phyloP scores from a whole-genome alignment of 2,113 vertebrate genomes.

The Xiphophorus couchianus region DNA sequence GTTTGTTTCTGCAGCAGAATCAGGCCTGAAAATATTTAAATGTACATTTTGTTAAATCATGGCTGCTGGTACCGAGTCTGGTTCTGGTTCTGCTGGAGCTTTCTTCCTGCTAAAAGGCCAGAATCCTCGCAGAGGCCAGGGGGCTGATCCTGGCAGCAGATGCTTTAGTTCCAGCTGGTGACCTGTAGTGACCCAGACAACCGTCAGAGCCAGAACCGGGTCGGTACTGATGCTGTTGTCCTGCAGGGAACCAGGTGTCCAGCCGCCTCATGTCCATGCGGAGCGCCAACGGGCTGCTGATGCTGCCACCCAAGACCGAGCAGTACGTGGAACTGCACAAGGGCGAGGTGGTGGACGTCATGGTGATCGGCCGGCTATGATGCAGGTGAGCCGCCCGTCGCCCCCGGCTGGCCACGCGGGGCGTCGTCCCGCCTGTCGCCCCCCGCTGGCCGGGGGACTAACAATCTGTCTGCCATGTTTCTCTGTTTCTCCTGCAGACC shows the following conservation, averaged over 20 bases:
- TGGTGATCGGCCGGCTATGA: conserved; percentile 99
- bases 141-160: too few species aligned
- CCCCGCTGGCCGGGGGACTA: background rate
- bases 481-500: conserved; percentile 50
- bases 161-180: too few species aligned
- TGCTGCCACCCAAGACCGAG: conserved; percentile 99
- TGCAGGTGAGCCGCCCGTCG: conserved; percentile 65
- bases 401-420: background rate
- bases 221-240: background rate
- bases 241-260: conserved; percentile 96
- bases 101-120: too few species aligned
- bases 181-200: too few species aligned
- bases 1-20: too few species aligned
- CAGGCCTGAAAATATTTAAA: too few species aligned
- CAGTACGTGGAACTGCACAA: conserved; percentile 99
- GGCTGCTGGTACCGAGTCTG: too few species aligned
- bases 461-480: background rate
- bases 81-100: too few species aligned
- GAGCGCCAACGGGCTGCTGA: conserved; percentile 98
- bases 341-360: conserved; percentile 98
- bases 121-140: too few species aligned
- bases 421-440: too few species aligned
- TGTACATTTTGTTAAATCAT: too few species aligned
- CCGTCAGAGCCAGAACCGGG: too few species aligned
- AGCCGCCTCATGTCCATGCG: conserved; percentile 99